phyloP scores from a whole-genome alignment of 2,888 invertebrate genomes.

The Cremastinae sp. region DNA sequence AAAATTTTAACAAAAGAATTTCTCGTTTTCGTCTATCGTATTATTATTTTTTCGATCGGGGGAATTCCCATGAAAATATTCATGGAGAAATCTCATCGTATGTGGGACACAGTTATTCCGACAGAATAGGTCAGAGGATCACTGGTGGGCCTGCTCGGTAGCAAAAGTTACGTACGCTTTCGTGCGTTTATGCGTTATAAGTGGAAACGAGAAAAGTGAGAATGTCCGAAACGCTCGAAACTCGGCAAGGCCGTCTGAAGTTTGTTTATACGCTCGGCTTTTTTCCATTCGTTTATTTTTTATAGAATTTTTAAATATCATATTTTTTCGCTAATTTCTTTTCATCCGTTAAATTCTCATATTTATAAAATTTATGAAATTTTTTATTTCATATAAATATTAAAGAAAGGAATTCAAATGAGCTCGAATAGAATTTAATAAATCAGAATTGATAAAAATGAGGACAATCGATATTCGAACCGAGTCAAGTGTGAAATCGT shows the following conservation, averaged over 20 bases:
- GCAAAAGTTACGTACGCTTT: slow-evolving; percentile 5
- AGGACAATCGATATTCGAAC: slow-evolving; percentile 33
- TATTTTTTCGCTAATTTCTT: not conserved
- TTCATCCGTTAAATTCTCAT: no score
- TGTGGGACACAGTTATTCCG: not conserved
- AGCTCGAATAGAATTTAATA: no score
- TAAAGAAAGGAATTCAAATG: no score
- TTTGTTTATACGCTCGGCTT: not conserved
- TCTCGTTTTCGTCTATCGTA: no score
- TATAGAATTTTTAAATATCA: no score
- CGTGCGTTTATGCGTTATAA: not conserved
- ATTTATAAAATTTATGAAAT: no score
- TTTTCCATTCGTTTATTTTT: slow-evolving; percentile 10
- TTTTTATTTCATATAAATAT: no score
- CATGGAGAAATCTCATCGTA: slow-evolving; percentile 11
- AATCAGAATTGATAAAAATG: slow-evolving; percentile 13
- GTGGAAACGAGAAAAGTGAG: slow-evolving; percentile 35
- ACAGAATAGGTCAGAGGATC: slow-evolving; percentile 38
- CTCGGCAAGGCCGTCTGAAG: slow-evolving; percentile 35
- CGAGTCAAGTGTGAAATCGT: slow-evolving; percentile 17
- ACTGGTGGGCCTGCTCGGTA: slow-evolving; percentile 17
- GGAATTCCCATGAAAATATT: not conserved
- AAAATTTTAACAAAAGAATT: no score
- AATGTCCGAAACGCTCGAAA: slow-evolving; percentile 25
- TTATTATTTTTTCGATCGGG: not conserved